Evolutionary conservation across 2,888 invertebrate species (phyloP).

Genomic region (Pollenia griseotomentosa): DNA sequence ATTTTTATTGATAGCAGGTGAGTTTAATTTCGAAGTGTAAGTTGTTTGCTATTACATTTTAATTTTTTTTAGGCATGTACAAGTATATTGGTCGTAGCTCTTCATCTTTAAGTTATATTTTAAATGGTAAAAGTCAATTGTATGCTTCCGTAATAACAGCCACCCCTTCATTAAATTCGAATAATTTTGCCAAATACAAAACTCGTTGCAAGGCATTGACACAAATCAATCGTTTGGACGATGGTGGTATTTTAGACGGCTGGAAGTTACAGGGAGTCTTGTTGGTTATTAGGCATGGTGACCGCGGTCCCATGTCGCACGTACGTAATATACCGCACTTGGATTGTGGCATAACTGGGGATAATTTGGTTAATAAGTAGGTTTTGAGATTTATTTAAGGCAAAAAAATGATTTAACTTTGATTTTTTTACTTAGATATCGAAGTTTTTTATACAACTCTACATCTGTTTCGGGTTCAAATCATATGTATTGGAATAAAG

Average conservation of each 20-base stretch:
- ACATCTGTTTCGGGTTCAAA: slow-evolving; percentile 83
- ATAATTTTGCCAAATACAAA: slow-evolving; percentile 84
- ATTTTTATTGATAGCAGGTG: slow-evolving; percentile 90
- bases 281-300: slow-evolving; percentile 93
- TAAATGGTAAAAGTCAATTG: slow-evolving; percentile 76
- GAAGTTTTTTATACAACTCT: slow-evolving; percentile 82
- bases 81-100: slow-evolving; percentile 88
- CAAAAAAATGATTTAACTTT: not conserved
- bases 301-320: slow-evolving; percentile 94
- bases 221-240: slow-evolving; percentile 88
- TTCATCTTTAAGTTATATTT: slow-evolving; percentile 81
- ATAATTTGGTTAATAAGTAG: slow-evolving; percentile 83
- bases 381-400: slow-evolving; percentile 22
- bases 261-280: slow-evolving; percentile 86
- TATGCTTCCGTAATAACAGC: slow-evolving; percentile 67
- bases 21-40: slow-evolving; percentile 62
- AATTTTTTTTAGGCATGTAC: slow-evolving; percentile 88
- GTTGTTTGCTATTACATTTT: not conserved
- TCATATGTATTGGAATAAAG: slow-evolving; percentile 89
- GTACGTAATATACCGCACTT: slow-evolving; percentile 91
- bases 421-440: slow-evolving; percentile 78
- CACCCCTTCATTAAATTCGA: slow-evolving; percentile 58
- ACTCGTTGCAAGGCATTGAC: slow-evolving; percentile 90
- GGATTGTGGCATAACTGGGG: slow-evolving; percentile 88
- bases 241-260: slow-evolving; percentile 86